Evolutionary conservation across 2,888 invertebrate species (phyloP).

Genomic region (Zeuzera pyrina): DNA sequence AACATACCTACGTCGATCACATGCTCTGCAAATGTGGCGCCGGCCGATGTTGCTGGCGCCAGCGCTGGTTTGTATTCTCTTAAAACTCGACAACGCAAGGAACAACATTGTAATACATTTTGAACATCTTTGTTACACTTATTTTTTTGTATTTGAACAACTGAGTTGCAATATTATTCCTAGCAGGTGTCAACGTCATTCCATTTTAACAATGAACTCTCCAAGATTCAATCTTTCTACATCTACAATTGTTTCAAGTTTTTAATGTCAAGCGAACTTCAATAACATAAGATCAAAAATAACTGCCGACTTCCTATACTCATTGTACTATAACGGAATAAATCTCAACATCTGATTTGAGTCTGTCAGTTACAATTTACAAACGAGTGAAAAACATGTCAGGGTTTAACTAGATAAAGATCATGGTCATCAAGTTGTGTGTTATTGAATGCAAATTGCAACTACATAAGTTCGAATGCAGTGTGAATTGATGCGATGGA

Average conservation of each 20-base stretch:
- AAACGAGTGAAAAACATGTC: slow-evolving; percentile 58
- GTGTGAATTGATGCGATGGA: too few species aligned
- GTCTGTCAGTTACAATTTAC: slow-evolving; percentile 60
- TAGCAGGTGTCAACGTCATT: too few species aligned
- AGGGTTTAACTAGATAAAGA: slow-evolving; percentile 48
- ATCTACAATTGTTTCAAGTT: too few species aligned
- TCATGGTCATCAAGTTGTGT: slow-evolving; percentile 38
- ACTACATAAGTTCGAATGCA: slow-evolving; percentile 26
- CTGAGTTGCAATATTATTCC: too few species aligned
- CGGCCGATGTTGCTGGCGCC: slow-evolving; percentile 40
- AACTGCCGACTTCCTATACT: slow-evolving; percentile 27
- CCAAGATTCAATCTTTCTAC: too few species aligned
- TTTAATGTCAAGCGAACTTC: too few species aligned
- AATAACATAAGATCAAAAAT: slow-evolving; percentile 22
- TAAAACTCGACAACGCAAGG: too few species aligned
- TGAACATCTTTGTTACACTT: too few species aligned
- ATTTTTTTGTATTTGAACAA: too few species aligned
- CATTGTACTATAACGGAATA: slow-evolving; percentile 20
- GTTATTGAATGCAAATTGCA: slow-evolving; percentile 61
- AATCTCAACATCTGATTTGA: slow-evolving; percentile 43
- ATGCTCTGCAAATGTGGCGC: slow-evolving; percentile 64
- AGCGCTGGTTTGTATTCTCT: slow-evolving; percentile 21
- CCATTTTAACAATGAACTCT: too few species aligned
- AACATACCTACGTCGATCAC: slow-evolving; percentile 40
- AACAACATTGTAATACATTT: too few species aligned